Base-by-base conservation (phyloP, 1,140 invertebrate genomes). In the Whitmania pigra region DNA sequence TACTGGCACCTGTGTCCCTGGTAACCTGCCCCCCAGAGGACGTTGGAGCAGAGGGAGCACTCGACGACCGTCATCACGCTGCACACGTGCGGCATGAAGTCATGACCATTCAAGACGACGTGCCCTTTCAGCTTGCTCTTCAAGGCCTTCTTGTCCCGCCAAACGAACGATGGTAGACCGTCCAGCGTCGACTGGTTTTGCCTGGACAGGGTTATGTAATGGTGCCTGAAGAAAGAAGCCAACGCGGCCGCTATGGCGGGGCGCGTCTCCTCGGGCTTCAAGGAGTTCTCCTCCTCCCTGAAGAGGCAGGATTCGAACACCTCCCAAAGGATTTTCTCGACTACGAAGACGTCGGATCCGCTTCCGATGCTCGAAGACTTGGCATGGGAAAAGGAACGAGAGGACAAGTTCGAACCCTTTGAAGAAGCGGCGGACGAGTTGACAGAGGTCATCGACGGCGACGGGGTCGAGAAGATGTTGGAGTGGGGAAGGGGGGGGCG, bases 1-100 rank as follows among this genome's bases (percentile, higher is more conserved):
- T 15, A 31, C 57, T 63, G 57, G 22, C 69, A 70, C 22, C 53
- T 25, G 43, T 70, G 53, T 25, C 31, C 40, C 25, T 70, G 69
- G 25, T 70, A 25, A 13, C 69, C 69, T 7, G 53, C n/a, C 40
- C 69, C 69, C 69, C 69, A 70, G 69, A 70, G 43, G 69, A 70
- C 43, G 36, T 70, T 49, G 15, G 25, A 27, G 22, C 69, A 70
- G 17, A 31, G 20, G 17, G 43, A 13, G 29, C 69, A 70, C n/a
- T 70, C 31, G 17, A 49, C 49, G 20, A 53, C 53, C 3, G 29
- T 13, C 22, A 63, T 25, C 7, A 49, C 4, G 36, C 36, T 29
- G 29, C 25, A 70, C 69, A 53, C 3, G 49, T 53, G 49, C 36
- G 69, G 69, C 15, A 11, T 15, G 5, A 70, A 53, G 22, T 70